These are phyloP conservation scores for Aldabrachelys gigantea DNA, from an alignment of 2,113 vertebrate genomes.

Conservation along the genomic window DNA sequence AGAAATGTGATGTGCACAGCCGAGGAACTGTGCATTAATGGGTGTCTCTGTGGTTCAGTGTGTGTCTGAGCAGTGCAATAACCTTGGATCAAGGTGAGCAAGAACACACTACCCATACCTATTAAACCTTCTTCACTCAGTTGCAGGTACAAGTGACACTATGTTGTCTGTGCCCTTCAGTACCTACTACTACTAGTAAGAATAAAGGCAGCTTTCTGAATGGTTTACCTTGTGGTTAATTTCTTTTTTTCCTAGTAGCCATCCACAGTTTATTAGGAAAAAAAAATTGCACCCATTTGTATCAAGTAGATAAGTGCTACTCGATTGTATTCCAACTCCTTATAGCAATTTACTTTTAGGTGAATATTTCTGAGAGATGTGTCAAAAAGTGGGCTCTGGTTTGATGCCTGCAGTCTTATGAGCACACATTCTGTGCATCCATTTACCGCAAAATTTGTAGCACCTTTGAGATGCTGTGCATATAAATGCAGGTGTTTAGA, in stretches of 20 bases:
- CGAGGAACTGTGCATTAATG: too few relatives aligned
- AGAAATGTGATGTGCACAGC: accelerated
- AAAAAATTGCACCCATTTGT: background rate
- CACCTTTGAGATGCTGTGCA: background rate
- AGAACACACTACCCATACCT: background rate
- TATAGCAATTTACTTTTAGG: background rate
- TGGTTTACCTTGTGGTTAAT: background rate
- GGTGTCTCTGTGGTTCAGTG: background rate
- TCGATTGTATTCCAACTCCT: background rate
- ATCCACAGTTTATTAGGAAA: background rate
- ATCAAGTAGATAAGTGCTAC: background rate
- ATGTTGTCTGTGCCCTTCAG: background rate
- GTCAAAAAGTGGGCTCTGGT: background rate
- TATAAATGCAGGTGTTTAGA: background rate
- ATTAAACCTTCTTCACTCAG: background rate
- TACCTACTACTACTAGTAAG: too few relatives aligned
- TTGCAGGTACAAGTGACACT: background rate
- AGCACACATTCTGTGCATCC: accelerated
- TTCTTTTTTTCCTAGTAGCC: background rate
- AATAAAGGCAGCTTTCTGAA: background rate
- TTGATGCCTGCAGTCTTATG: background rate
- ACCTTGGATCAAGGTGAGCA: background rate
- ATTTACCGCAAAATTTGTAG: background rate
- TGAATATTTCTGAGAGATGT: background rate
- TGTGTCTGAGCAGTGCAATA: background rate